Evolutionary conservation across 2,113 vertebrate genomes (phyloP), one percentile per base, ranked within the genome.

Genomic region (Oceanites oceanicus): DNA sequence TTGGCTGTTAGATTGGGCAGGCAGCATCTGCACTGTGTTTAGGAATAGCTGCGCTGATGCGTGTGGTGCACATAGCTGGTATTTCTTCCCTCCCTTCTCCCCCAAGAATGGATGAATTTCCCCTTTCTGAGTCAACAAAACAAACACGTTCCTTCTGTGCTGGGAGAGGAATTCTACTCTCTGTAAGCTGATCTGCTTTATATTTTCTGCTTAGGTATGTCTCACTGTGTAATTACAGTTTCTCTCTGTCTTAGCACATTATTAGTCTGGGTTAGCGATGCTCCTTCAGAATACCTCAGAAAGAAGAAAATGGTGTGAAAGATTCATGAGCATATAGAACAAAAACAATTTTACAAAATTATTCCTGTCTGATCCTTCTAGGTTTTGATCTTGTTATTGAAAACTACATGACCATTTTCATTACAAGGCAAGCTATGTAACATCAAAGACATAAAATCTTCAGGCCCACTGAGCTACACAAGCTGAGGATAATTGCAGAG

Each of bases 301-400:
- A 84, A 56, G 27, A 59, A 71, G 6, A 45, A 93, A 90, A 82
- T 8, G 4, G 3, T 47, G n/a, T 47, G 15, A 84, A 63, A 75
- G 11, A 80, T 36, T 86, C 15, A 63, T 49, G 7, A 67, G 4
- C 7, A 11, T 50, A 17, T 1, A 83, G 26, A 89, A 75, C 3
- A 23, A 55, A 10, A 66, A n/a, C 5, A 67, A 59, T 40, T 86
- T 71, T 49, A 55, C 11, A 59, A 52, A 86, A 86, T 53, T 70
- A 58, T 52, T 65, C 16, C 36, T 79, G 13, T 49, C 21, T 65
- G 19, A 42, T 84, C 18, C 2, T 27, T 59, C 30, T 81, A 27
- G 29, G 11, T 63, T 89, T 91, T 82, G 47, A 82, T 81, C 30
- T 82, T 82, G 23, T 71, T 85, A 65, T 75, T 89, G 55, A 63